Base-by-base conservation (phyloP, 2,888 invertebrate species). In the Aphidoletes aphidimyza region DNA sequence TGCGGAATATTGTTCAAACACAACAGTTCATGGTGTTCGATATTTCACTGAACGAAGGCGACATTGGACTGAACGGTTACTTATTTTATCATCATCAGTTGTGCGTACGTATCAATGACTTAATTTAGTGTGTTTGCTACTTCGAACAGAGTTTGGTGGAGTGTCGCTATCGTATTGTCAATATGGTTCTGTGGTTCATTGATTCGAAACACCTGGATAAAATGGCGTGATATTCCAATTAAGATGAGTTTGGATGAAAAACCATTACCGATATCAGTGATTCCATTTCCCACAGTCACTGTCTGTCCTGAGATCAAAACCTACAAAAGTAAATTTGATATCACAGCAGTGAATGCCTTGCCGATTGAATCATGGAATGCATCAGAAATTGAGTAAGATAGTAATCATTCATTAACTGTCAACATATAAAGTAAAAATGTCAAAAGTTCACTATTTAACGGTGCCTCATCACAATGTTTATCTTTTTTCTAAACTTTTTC, bases 141-240 rank as follows among this genome's bases (percentile, higher is more conserved):
- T n/a, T n/a, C n/a, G n/a, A n/a, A n/a, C n/a, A n/a, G n/a, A n/a
- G n/a, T 39, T 30, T 59, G 59, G 59, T 59, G 59, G 59, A 9
- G n/a, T 6, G 26, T 59, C 5, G 59, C 59, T 26, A 9, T 59
- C 26, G 26, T 22, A 9, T 26, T 59, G 5, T 59, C 59, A 30
- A 2, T 59, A 14, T 22, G 22, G 22, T 26, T 59, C 5, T 59
- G 59, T 30, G 89, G 91, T 81, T 90, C 90, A 49, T 89, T 93
- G 9, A 94, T 93, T 47, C 90, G 91, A 85, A 92, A 93, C 88
- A 92, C 93, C 6, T 94, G 93, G 92, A 91, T 91, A 86, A 94
- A 94, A 88, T 94, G 94, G 94, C 92, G 92, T 85, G 92, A 92
- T 86, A 93, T 92, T 87, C 94, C 83, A 14, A 42, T 83, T n/a